Evolutionary conservation across 1,140 invertebrate genomes (phyloP).

Genomic region (Hypothenemus hampei): DNA sequence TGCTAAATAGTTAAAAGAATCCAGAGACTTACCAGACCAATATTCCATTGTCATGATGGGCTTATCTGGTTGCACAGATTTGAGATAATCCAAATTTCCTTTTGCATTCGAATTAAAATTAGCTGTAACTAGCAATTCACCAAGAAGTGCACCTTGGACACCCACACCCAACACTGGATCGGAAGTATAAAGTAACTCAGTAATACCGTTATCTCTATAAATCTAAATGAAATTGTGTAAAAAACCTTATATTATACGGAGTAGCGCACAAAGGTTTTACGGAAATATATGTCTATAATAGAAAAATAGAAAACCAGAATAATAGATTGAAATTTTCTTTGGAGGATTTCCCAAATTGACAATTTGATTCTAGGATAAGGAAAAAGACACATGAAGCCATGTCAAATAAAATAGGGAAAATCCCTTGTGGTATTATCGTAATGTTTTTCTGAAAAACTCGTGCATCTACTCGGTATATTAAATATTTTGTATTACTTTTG

Average conservation of each 20-base stretch:
- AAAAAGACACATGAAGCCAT: too few species aligned
- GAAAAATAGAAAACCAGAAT: neutral
- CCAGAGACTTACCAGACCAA: slow-evolving; percentile 54
- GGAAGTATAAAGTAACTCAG: slow-evolving; percentile 51
- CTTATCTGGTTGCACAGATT: slow-evolving; percentile 49
- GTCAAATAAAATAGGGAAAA: too few species aligned
- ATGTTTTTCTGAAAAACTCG: too few species aligned
- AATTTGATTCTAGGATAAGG: too few species aligned
- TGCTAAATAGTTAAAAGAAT: neutral
- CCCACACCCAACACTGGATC: slow-evolving; percentile 41
- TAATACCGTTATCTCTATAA: slow-evolving; percentile 42
- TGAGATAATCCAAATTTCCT: slow-evolving; percentile 44
- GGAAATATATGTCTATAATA: neutral
- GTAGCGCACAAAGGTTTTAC: too few species aligned
- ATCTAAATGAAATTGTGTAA: slow-evolving; percentile 36
- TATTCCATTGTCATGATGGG: slow-evolving; percentile 60
- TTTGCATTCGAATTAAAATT: slow-evolving; percentile 50
- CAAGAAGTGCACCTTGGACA: slow-evolving; percentile 46
- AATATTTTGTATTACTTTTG: slow-evolving; percentile 8
- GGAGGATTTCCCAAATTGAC: too few species aligned
- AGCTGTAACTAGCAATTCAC: slow-evolving; percentile 46
- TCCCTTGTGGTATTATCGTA: too few species aligned
- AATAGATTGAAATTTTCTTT: neutral
- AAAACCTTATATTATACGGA: too few species aligned
- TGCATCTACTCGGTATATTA: too few species aligned